Conservation (phyloP, 2,797 vertebrate species). For the Graptemys geographica region DNA sequence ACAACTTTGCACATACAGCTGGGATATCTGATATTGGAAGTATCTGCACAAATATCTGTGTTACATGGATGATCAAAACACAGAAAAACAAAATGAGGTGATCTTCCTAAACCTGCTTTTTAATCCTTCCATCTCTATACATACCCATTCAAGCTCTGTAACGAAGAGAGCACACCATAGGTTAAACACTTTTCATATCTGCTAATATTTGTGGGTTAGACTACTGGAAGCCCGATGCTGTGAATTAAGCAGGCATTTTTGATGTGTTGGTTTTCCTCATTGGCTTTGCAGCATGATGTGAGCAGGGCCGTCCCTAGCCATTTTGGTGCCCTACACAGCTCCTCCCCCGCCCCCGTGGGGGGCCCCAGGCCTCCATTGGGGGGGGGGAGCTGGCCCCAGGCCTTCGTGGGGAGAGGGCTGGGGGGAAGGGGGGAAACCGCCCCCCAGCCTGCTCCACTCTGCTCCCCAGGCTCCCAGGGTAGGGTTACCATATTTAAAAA, state of each 20-base stretch:
- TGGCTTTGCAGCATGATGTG: not conserved
- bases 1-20: too few species aligned
- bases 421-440: too few species aligned
- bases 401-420: too few species aligned
- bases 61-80: not conserved
- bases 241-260: not conserved
- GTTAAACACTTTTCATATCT: not conserved
- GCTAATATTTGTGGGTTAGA: not conserved
- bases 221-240: not conserved
- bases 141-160: not conserved
- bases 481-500: too few species aligned
- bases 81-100: accelerated
- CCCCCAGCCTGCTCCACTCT: too few species aligned
- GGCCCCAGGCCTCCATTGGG: too few species aligned
- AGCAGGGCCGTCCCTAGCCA: not conserved
- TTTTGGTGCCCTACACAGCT: too few species aligned
- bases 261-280: not conserved
- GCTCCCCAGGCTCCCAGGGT: too few species aligned
- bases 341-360: too few species aligned
- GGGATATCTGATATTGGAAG: not conserved
- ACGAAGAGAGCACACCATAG: not conserved
- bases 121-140: not conserved
- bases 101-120: not conserved
- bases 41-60: not conserved
- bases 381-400: too few species aligned